A percentile compares a stretch with the other conserved stretches of the same genome.
phyloP scores from a whole-genome alignment of 2,888 invertebrate genomes.

The Heliconius hortense region DNA sequence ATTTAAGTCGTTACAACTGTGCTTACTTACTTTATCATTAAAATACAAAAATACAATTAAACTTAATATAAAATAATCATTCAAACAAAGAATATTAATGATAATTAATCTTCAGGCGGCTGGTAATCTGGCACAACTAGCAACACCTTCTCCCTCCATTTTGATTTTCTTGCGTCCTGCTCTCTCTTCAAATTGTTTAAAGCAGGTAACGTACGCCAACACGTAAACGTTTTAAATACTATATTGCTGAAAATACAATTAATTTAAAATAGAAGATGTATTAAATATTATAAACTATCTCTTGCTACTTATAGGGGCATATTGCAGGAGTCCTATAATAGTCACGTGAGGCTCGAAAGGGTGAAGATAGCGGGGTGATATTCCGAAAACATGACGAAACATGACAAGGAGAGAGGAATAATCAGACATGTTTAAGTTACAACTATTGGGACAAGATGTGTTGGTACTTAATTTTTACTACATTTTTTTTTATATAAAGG shows the following conservation, averaged over 20 bases:
- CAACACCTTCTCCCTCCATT: slow-evolving; percentile 87
- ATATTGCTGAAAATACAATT: slow-evolving; percentile 59
- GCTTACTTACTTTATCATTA: too few relatives aligned
- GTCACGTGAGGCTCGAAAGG: too few relatives aligned
- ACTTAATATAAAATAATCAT: neutral
- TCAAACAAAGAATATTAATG: neutral
- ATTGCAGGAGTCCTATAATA: too few relatives aligned
- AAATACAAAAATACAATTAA: neutral
- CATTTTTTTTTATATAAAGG: too few relatives aligned
- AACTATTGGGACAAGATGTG: too few relatives aligned
- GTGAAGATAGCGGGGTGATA: too few relatives aligned
- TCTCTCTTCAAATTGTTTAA: slow-evolving; percentile 84
- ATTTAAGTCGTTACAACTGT: too few relatives aligned
- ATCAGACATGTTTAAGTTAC: too few relatives aligned
- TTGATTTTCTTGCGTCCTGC: slow-evolving; percentile 85
- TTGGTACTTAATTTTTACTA: too few relatives aligned
- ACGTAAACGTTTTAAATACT: slow-evolving; percentile 67
- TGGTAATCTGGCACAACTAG: slow-evolving; percentile 87
- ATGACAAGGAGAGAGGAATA: too few relatives aligned
- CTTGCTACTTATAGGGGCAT: neutral
- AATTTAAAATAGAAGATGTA: neutral
- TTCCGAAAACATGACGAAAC: too few relatives aligned
- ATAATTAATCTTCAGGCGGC: slow-evolving; percentile 74
- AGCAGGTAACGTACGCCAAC: slow-evolving; percentile 85
- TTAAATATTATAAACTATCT: neutral